phyloP scores from a whole-genome alignment of 2,113 vertebrate genomes.

The Daboia siamensis region DNA sequence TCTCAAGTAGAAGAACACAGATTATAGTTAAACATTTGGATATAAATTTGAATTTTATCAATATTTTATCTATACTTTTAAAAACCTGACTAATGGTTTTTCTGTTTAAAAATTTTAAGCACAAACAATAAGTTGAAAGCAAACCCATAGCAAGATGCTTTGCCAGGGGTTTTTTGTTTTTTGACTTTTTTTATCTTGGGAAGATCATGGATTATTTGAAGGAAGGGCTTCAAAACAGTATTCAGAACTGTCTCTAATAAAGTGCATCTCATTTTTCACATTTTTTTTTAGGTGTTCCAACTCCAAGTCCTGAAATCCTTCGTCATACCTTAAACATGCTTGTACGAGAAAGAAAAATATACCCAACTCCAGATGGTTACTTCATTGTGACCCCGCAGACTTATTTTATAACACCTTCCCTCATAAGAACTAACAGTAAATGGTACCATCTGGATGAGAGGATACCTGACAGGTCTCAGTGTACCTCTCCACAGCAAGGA shows the following conservation, averaged over 20 bases:
- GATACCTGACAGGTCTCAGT: conserved; percentile 87
- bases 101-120: conserved; percentile 21
- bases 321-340: conserved; percentile 93
- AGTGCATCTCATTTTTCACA: background rate
- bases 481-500: conserved; percentile 91
- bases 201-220: conserved; percentile 16
- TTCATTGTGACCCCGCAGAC: conserved; percentile 98
- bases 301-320: conserved; percentile 93
- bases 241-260: background rate
- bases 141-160: conserved; percentile 31
- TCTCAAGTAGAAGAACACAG: background rate
- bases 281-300: conserved; percentile 85
- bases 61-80: background rate
- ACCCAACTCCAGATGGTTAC: conserved; percentile 93
- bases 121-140: conserved; percentile 36
- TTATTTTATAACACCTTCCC: conserved; percentile 96
- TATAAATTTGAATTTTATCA: background rate
- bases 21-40: background rate
- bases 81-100: background rate
- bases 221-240: conserved; percentile 3
- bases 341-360: conserved; percentile 96
- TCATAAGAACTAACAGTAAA: conserved; percentile 97
- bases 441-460: conserved; percentile 98
- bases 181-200: background rate
- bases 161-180: conserved; percentile 38